Evolutionary conservation across 2,113 vertebrate species (phyloP), one percentile per base, ranked within the genome.

Genomic region (Miniopterus natalensis): DNA sequence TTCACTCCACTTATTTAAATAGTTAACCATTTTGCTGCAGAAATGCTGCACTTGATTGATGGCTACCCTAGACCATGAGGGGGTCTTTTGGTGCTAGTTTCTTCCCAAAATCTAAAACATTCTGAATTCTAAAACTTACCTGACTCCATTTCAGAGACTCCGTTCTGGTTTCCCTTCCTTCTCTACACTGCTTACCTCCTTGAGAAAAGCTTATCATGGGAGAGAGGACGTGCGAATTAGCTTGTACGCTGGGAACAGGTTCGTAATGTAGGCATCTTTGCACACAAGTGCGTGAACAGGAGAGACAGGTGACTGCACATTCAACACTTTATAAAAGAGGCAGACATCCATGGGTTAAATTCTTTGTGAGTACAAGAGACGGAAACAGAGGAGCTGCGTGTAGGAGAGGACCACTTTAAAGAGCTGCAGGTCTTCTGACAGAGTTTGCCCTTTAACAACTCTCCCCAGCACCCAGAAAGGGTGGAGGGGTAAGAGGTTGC

Each of bases 401-500:
- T 45, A 55, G 59, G 57, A 84, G 45, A 27, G 87, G 45, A 23
- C 8, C n/a, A 31, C 90, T 94, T 27, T 47, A 63, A 96, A 73
- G 73, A 55, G 8, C 66, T 66, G 66, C 20, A 65, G 42, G 9
- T 74, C 55, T 90, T 87, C 53, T 88, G 63, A 66, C 78, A 71
- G 74, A 40, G 45, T 73, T 31, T 73, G 89, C 92, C 75, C 87
- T 90, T 92, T 89, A 65, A 42, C 45, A 36, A 18, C 84, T 5
- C 79, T 84, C 80, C 79, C 51, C 78, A 68, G 51, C 51, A 73
- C 73, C 55, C 47, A 83, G 85, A 94, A 97, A 95, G 45, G 77
- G 81, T 86, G 66, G 59, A 74, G 87, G 71, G 91, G 70, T 53
- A 61, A 90, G 91, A 90, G 74, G 94, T 31, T 86, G 86, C 68